A percentile compares a stretch with the other conserved stretches of the same genome.
Conservation (phyloP, 2,113 vertebrate species). For the Elaphurus davidianus region DNA sequence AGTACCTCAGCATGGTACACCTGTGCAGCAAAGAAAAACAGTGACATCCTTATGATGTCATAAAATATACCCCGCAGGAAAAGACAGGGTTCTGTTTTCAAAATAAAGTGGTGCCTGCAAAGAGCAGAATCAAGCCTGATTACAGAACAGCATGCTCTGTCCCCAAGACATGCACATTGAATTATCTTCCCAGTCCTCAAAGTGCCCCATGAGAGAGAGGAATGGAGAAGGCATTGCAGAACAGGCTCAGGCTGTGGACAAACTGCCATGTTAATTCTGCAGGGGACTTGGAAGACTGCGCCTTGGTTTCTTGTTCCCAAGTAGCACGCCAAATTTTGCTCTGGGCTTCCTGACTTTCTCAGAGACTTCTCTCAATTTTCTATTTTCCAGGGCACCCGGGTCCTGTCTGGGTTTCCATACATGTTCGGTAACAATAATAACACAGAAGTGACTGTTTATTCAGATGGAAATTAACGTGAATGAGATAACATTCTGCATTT, state of each 20-base stretch:
- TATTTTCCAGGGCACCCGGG: slow-evolving; percentile 69
- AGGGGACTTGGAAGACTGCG: slow-evolving; percentile 48
- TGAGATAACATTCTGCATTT: slow-evolving; percentile 69
- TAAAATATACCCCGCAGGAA: slow-evolving; percentile 58
- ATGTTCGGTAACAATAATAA: slow-evolving; percentile 65
- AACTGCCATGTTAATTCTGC: slow-evolving; percentile 16
- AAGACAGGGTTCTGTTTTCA: slow-evolving; percentile 55
- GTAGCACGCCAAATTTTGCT: slow-evolving; percentile 65
- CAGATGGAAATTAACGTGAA: slow-evolving; percentile 70
- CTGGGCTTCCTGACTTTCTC: slow-evolving; percentile 69
- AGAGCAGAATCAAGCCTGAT: slow-evolving; percentile 45
- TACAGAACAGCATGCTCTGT: neutral
- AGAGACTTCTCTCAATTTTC: slow-evolving; percentile 52
- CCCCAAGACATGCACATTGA: neutral
- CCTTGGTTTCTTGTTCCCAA: slow-evolving; percentile 55
- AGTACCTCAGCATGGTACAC: neutral
- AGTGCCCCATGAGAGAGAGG: neutral
- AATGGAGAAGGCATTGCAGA: neutral
- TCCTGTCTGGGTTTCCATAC: slow-evolving; percentile 64
- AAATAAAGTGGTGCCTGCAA: slow-evolving; percentile 51
- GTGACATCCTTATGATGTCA: neutral
- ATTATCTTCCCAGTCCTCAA: slow-evolving; percentile 22
- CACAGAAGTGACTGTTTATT: slow-evolving; percentile 75
- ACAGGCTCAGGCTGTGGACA: neutral
- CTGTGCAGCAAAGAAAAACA: slow-evolving; percentile 39